These are phyloP conservation scores for Piscicola geometra DNA, from an alignment of 2,888 invertebrate species.

Conservation along the genomic window DNA sequence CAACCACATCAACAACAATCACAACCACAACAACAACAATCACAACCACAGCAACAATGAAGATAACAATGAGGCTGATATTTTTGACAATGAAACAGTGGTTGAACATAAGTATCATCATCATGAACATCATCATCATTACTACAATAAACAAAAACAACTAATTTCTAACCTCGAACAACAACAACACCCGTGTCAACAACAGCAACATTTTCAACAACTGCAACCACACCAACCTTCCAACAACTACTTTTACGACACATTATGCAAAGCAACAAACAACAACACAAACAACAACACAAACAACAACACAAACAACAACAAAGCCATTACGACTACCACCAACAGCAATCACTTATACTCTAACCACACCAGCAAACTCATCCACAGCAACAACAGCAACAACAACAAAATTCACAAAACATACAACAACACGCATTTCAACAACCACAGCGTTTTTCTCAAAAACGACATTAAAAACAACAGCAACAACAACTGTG, in stretches of 20 bases:
- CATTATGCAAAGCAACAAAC: no score
- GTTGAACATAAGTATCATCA: not conserved
- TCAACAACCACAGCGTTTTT: not conserved
- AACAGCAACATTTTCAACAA: not conserved
- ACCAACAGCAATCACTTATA: no score
- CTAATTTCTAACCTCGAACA: not conserved
- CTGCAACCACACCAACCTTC: no score
- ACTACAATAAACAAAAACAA: not conserved
- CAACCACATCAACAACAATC: no score
- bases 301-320: not conserved
- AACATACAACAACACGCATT: not conserved
- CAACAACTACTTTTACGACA: no score
- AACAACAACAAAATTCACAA: not conserved
- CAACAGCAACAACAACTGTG: not conserved
- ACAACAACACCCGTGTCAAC: not conserved
- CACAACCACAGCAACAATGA: not conserved
- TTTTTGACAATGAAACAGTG: not conserved
- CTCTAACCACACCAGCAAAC: no score
- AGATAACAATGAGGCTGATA: no score
- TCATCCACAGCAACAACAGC: not conserved
- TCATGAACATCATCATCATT: not conserved
- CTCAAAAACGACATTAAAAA: not conserved
- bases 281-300: not conserved
- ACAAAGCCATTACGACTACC: not conserved
- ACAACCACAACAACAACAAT: not conserved